These are phyloP conservation scores for Eleginops maclovinus DNA, from an alignment of 2,113 vertebrate species.

Conservation along the genomic window DNA sequence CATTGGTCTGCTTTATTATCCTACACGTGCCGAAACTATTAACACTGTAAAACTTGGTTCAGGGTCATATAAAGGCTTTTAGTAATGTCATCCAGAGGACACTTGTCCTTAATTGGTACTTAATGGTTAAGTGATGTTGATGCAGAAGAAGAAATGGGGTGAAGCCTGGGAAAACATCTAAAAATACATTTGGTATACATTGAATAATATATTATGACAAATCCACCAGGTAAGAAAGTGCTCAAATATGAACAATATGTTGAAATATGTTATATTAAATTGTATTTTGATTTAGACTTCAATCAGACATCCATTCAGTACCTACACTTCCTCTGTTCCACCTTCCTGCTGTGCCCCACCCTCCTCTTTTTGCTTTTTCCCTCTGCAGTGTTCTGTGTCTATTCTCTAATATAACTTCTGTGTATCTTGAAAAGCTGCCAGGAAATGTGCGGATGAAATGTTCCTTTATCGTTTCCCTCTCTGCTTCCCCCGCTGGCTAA, in stretches of 20 bases:
- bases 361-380: slow-evolving; percentile 19
- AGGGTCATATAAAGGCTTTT: slow-evolving; percentile 12
- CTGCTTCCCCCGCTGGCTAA: slow-evolving; percentile 52
- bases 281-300: slow-evolving; percentile 32
- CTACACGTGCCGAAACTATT: slow-evolving; percentile 12
- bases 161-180: background rate
- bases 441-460: slow-evolving; percentile 59
- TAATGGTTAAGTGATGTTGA: background rate
- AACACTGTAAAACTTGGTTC: slow-evolving; percentile 6
- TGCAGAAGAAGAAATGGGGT: background rate
- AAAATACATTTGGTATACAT: background rate
- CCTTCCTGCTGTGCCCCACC: slow-evolving; percentile 46
- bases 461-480: slow-evolving; percentile 63
- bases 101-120: slow-evolving; percentile 22
- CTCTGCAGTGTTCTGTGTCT: slow-evolving; percentile 68
- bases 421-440: slow-evolving; percentile 74
- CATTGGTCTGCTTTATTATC: slow-evolving; percentile 16
- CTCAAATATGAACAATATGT: background rate
- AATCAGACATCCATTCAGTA: slow-evolving; percentile 33
- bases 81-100: slow-evolving; percentile 32
- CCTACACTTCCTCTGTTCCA: slow-evolving; percentile 14
- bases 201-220: background rate
- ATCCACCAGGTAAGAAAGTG: background rate
- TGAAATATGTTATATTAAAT: background rate
- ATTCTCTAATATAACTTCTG: slow-evolving; percentile 68